Base-by-base conservation (phyloP, 2,113 vertebrate genomes). In the Pungitius pungitius region DNA sequence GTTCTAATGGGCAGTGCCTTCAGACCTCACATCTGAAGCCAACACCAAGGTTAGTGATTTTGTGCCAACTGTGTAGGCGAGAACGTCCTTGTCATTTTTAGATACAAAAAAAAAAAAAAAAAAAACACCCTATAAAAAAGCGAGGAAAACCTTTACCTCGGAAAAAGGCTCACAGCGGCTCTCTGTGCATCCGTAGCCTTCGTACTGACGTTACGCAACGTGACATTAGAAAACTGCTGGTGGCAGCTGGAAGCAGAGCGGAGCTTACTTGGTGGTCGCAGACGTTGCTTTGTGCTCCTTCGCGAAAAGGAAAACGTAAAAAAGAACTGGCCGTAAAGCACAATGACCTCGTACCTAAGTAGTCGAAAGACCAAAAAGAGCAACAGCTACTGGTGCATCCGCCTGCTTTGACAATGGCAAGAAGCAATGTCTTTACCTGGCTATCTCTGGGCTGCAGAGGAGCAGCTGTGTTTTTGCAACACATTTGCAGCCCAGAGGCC, bases 201-300 rank as follows among this genome's bases (percentile, higher is more conserved):
- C 4, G 4, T 47, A 63, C 47, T 27, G 57, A 27, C 39, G 26
- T 75, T 85, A 72, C 14, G 6, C 66, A 60, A 86, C 64, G 45
- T 71, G 75, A 68, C 67, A 70, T 82, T 85, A 66, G 42, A 64
- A 69, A 64, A 37, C 24, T 47, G 63, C 68, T 72, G 45, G 62
- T 57, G 59, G 56, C 27, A 56, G 57, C 45, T 39, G 20, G 8
- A 82, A 73, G 66, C 26, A 33, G 35, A 54, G 59, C 30, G 40
- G 14, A 15, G 65, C 43, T 9, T 5, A 14, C 24, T n/a, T 11
- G 13, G 18, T 49, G n/a, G 39, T 27, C 67, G 26, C 6, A 27
- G 54, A 40, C n/a, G 37, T 47, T 40, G 35, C n/a, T 63, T 69
- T 77, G 43, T 40, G 45, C n/a, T n/a, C n/a, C 47, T 69, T 9